Evolutionary conservation across 53 echinoderm and acorn worm species (phyloP), one percentile per base, ranked within the genome.

Genomic region (Holothuria leucospilota): DNA sequence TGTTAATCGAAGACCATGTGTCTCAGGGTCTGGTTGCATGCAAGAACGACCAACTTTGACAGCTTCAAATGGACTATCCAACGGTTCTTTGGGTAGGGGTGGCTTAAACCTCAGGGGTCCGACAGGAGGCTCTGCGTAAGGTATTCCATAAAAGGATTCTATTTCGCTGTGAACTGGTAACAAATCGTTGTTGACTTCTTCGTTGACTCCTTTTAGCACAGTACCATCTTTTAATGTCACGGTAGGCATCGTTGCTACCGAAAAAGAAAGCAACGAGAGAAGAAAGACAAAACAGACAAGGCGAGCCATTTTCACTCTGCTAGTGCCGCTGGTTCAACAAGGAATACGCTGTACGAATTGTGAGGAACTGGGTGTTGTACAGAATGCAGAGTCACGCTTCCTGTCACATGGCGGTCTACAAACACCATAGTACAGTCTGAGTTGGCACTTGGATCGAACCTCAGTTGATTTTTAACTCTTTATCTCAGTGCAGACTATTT

Each of bases 101-200:
- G 75, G 71, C 40, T 83, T 82, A 62, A 89, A 84, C 24, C 89
- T 83, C 6, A 89, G 64, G 23, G 84, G 89, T n/a, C 89, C 89
- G 46, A 89, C 84, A 18, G 89, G 83, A 14, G 89, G 82, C 53
- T 89, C 84, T 18, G 89, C 82, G 64, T 89, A 89, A 20, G 83
- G 89, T 71, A 89, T 84, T 58, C 86, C 72, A 28, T 46, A 59
- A 71, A 20, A 86, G 61, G 59, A 60, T 26, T 86, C 86, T 8
- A 86, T 59, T n/a, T 53, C 39, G 9, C 69, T 0, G 30, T 5
- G 24, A 4, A 30, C 67, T 67, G 67, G 67, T 30, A 67, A 30
- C 12, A 67, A 30, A 30, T 67, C 67, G 24, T 13, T 26, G 5
- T 26, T 5, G 67, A 67, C 21, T 67, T 26, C 27, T 67, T 67